Base-by-base conservation (phyloP, 2,888 invertebrate genomes). In the Crematogaster levior region DNA sequence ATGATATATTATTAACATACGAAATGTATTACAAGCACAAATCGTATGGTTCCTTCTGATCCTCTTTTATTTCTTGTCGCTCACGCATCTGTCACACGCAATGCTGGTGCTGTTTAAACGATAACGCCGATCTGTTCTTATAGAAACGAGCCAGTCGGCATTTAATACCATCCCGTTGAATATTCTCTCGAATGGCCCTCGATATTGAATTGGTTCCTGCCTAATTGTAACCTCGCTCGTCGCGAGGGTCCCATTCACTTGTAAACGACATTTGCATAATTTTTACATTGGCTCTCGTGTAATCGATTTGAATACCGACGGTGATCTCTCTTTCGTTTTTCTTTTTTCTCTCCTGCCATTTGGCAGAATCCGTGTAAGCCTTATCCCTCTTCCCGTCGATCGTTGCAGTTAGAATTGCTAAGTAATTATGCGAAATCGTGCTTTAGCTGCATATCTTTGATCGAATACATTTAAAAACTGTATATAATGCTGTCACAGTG, bases 201-300 rank as follows among this genome's bases (percentile, higher is more conserved):
- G 94, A 93, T 94, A 94, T 94, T 94, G 93, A 94, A 94, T 94
- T 93, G 93, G 92, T 92, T 92, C 84, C 92, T 90, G 91, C 93
- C 92, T 94, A 94, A 94, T 94, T 94, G 93, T 94, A 94, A 92
- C 94, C 92, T 93, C 90, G 89, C 92, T 91, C 91, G 86, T 87
- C 90, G 88, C 89, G 89, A 88, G 85, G 89, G 87, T 91, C 87
- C 90, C 87, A 92, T 93, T 93, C 92, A 92, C 92, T 93, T 92
- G 93, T 93, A 93, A 93, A 92, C 92, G 92, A 82, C 90, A 93
- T 94, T 93, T 94, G 91, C 94, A 94, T 94, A 94, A 94, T 94
- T 94, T 93, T 93, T 94, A 93, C 93, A 93, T 93, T 89, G 89
- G 86, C 90, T 90, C 90, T 86, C 82, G 82, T 91, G 90, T 91